Percentiles rank a stretch among this genome's conserved stretches.
Conservation (phyloP, 2,797 vertebrate genomes). For the Graptemys geographica region DNA sequence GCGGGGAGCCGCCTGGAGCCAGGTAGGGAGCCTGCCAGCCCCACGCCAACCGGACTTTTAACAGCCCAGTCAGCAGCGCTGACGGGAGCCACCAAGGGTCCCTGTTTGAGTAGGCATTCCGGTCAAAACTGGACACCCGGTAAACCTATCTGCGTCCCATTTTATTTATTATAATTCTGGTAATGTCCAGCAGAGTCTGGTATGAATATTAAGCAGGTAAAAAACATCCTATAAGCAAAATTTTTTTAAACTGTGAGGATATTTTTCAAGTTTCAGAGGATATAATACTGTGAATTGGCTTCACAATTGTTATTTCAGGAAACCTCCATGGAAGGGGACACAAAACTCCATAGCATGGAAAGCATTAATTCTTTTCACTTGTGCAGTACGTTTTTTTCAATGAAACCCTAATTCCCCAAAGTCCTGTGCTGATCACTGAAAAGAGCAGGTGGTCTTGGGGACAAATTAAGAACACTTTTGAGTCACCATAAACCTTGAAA, state of each 20-base stretch:
- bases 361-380: background rate
- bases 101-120: too few species aligned
- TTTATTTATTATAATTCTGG: background rate
- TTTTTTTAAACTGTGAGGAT: background rate
- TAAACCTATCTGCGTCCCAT: background rate
- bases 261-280: background rate
- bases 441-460: background rate
- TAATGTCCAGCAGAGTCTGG: background rate
- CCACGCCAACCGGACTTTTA: too few species aligned
- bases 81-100: too few species aligned
- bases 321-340: background rate
- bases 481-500: background rate
- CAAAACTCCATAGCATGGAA: background rate
- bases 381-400: constrained; percentile 8
- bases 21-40: too few species aligned
- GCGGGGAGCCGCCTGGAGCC: too few species aligned
- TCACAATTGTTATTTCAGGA: constrained; percentile 21
- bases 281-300: background rate
- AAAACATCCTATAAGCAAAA: background rate
- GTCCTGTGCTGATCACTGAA: constrained; percentile 19
- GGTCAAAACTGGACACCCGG: too few species aligned
- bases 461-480: constrained; percentile 7
- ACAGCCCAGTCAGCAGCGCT: too few species aligned
- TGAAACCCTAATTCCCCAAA: background rate
- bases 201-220: background rate